These are phyloP conservation scores for Sphenopsis melanotis DNA, from an alignment of 2,797 vertebrate species.

Conservation along the genomic window DNA sequence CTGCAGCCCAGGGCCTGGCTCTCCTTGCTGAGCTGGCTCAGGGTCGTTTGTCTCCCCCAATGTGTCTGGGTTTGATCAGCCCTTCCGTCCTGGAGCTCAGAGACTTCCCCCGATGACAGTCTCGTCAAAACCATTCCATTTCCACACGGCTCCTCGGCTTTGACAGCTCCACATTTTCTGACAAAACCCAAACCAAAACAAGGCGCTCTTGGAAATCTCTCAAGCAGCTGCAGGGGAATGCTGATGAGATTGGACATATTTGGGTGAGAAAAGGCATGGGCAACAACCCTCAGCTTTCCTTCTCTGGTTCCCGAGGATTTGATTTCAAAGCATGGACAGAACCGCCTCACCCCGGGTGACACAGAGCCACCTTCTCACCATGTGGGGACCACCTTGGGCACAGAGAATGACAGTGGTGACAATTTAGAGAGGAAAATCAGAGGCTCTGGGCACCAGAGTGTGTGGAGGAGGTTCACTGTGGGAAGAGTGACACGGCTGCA, in stretches of 20 bases:
- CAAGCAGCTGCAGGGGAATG: conserved; percentile 22
- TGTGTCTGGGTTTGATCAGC: conserved; percentile 58
- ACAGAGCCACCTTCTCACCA: background rate
- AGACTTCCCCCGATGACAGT: conserved; percentile 49
- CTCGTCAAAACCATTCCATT: conserved; percentile 55
- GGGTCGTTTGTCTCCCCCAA: background rate
- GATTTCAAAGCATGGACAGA: background rate
- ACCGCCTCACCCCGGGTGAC: background rate
- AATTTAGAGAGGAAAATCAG: background rate
- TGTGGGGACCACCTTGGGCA: background rate
- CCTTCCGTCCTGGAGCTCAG: conserved; percentile 21
- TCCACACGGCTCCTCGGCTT: background rate
- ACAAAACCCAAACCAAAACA: conserved; percentile 62
- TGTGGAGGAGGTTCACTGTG: background rate
- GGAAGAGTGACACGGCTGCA: background rate
- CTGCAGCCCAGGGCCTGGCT: background rate
- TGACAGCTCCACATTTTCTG: conserved; percentile 59
- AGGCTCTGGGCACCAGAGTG: background rate
- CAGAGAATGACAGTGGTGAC: background rate
- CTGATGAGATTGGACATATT: conserved; percentile 51
- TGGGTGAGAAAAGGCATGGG: conserved; percentile 55
- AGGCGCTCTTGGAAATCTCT: conserved; percentile 37
- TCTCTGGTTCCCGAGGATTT: background rate
- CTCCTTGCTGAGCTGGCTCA: background rate
- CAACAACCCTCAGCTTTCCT: conserved; percentile 25